Conservation (phyloP, 2,113 vertebrate species). For the Henicopernis longicauda region DNA sequence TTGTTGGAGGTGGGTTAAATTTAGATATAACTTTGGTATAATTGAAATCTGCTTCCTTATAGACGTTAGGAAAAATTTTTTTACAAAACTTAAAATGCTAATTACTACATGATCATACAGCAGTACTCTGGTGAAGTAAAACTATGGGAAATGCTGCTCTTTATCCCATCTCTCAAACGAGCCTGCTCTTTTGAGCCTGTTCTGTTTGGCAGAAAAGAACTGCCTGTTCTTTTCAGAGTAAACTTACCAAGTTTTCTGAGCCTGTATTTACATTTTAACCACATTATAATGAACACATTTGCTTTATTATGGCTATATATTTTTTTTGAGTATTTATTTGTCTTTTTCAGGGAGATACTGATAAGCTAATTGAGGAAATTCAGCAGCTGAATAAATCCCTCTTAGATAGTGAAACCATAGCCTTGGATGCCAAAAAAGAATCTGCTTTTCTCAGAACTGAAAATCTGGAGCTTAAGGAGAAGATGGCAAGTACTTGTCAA, state of each 20-base stretch:
- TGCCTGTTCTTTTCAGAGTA: neutral
- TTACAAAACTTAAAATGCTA: neutral
- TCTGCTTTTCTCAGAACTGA: constrained; percentile 86
- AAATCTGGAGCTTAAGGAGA: constrained; percentile 82
- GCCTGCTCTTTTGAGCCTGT: no score
- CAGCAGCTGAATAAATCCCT: constrained; percentile 80
- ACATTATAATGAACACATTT: neutral
- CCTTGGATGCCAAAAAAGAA: constrained; percentile 87
- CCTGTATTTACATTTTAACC: neutral
- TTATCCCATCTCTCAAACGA: neutral
- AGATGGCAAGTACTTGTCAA: constrained; percentile 68
- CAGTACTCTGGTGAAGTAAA: neutral
- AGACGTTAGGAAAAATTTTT: neutral
- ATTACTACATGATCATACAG: neutral
- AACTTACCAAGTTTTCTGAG: neutral
- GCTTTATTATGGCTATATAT: neutral
- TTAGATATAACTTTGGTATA: neutral
- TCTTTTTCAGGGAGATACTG: constrained; percentile 69
- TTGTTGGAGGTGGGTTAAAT: neutral
- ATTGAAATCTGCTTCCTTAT: neutral
- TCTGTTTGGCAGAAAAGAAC: no score
- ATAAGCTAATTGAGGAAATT: constrained; percentile 79
- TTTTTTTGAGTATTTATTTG: neutral
- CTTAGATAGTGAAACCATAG: constrained; percentile 81
- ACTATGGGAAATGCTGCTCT: neutral